These are phyloP conservation scores for Cichlasoma orientale DNA, from an alignment of 2,797 vertebrate genomes.

Conservation along the genomic window DNA sequence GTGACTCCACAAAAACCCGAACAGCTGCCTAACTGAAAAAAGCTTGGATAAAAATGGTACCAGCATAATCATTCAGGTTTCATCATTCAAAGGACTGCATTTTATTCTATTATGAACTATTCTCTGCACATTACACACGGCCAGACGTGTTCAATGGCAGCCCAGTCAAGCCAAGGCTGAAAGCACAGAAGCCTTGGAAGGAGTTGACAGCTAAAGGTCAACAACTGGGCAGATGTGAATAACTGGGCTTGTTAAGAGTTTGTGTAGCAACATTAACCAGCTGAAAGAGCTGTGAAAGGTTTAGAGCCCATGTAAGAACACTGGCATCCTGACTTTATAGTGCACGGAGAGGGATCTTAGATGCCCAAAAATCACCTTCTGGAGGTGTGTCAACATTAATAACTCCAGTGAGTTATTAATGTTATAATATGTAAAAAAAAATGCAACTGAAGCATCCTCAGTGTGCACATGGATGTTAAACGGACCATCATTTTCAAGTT, in stretches of 20 bases:
- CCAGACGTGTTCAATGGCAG: not conserved
- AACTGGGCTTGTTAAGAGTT: not conserved
- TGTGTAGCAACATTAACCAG: not conserved
- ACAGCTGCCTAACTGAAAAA: not conserved
- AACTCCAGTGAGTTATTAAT: not conserved
- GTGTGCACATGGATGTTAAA: not conserved
- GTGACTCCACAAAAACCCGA: not conserved
- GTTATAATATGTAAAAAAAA: not conserved
- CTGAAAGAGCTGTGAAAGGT: not conserved
- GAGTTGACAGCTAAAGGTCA: slow-evolving; percentile 2
- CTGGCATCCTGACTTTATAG: not conserved
- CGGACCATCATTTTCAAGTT: not conserved
- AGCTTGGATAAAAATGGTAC: not conserved
- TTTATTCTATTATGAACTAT: not conserved
- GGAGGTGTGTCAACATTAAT: not conserved
- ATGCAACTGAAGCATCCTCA: not conserved
- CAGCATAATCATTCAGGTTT: not conserved
- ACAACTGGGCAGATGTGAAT: not conserved
- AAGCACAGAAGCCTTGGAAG: not conserved
- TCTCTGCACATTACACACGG: not conserved
- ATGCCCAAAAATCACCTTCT: not conserved
- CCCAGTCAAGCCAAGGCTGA: not conserved
- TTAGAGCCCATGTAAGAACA: not conserved
- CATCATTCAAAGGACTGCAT: not conserved
- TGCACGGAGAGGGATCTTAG: not conserved